A percentile compares a stretch with the other conserved stretches of the same genome.
Conservation (phyloP, 2,888 invertebrate genomes). For the Colostygia pectinataria region DNA sequence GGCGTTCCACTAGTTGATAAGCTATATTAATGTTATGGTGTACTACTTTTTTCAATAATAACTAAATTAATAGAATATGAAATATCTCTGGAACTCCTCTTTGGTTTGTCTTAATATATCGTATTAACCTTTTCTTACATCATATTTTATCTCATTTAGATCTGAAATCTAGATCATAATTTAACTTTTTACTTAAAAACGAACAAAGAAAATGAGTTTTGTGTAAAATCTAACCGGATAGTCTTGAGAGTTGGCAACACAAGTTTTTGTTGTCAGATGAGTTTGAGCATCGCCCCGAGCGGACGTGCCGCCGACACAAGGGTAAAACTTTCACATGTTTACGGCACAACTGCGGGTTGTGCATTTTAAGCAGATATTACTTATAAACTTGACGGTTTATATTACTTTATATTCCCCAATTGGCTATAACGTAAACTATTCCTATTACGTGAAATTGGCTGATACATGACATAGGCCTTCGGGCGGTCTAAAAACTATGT, state of each 20-base stretch:
- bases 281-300: conserved; percentile 42
- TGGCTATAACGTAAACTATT: too few species aligned
- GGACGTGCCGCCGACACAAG: conserved; percentile 45
- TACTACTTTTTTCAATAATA: background rate
- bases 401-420: too few species aligned
- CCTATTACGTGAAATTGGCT: too few species aligned
- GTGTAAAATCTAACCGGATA: background rate
- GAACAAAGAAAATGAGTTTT: background rate
- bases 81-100: too few species aligned
- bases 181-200: background rate
- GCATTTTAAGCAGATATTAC: conserved; percentile 2
- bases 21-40: too few species aligned
- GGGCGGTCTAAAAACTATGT: too few species aligned
- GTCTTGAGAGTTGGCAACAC: conserved; percentile 11
- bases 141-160: too few species aligned
- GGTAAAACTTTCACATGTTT: conserved; percentile 54
- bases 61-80: too few species aligned
- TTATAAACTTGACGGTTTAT: background rate
- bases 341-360: conserved; percentile 34
- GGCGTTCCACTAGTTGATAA: too few species aligned
- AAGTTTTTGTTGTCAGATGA: conserved; percentile 53
- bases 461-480: too few species aligned
- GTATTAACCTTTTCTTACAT: too few species aligned
- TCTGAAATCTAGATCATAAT: background rate
- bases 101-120: too few species aligned